A percentile compares a stretch with the other conserved stretches of the same genome.
phyloP scores from a whole-genome alignment of 2,888 invertebrate species.

The Fissipunctia ypsillon region DNA sequence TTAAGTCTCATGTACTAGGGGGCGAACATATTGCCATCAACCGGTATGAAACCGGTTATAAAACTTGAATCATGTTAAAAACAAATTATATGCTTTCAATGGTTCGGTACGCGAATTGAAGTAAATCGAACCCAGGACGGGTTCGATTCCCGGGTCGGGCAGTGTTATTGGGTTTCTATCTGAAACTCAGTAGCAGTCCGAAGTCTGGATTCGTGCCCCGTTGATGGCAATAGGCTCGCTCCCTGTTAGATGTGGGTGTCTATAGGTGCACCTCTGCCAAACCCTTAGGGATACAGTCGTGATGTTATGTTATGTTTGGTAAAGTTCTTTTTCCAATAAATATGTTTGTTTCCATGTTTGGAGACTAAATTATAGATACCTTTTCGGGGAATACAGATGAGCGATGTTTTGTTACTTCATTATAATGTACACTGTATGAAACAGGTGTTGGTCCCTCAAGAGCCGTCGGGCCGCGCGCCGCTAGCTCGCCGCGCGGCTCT shows the following conservation, averaged over 20 bases:
- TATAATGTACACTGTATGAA: not conserved
- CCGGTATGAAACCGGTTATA: too few relatives aligned
- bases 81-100: not conserved
- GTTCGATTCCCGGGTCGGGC: not conserved
- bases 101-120: too few relatives aligned
- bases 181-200: not conserved
- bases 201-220: not conserved
- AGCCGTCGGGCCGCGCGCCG: conserved; percentile 94
- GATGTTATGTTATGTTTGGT: not conserved
- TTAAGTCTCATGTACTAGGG: too few relatives aligned
- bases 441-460: conserved; percentile 86
- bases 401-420: not conserved
- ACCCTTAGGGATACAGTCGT: not conserved
- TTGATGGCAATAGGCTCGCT: too few relatives aligned
- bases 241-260: not conserved
- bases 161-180: not conserved
- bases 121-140: too few relatives aligned
- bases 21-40: too few relatives aligned
- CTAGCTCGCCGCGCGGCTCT: conserved; percentile 97
- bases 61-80: too few relatives aligned
- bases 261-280: not conserved
- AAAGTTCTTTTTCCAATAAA: not conserved
- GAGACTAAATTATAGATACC: not conserved
- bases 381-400: not conserved
- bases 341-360: not conserved